A percentile compares a stretch with the other conserved stretches of the same genome.
Conservation (phyloP, 2,797 vertebrate species). For the Meda fulgida region DNA sequence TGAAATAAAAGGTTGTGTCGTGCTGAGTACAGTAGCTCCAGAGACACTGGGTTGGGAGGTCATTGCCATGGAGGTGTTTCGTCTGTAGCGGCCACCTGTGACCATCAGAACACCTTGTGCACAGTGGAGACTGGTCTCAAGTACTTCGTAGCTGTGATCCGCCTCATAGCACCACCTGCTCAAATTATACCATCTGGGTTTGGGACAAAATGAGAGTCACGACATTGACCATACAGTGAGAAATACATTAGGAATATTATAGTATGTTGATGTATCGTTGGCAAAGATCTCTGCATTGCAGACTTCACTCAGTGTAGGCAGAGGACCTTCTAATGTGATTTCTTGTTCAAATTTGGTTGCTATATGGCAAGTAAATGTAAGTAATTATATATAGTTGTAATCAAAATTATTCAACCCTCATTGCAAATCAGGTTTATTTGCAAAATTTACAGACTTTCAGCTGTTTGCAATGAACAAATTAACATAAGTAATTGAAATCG, state of each 20-base stretch:
- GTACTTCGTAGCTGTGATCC: neutral
- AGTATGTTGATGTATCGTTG: neutral
- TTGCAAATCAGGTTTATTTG: too few species aligned
- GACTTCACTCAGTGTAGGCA: neutral
- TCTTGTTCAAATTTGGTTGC: neutral
- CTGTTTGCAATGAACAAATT: too few species aligned
- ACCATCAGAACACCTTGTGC: constrained; percentile 16
- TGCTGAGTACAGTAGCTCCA: constrained; percentile 5
- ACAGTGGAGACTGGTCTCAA: neutral
- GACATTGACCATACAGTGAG: neutral
- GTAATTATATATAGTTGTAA: too few species aligned
- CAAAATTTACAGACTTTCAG: too few species aligned
- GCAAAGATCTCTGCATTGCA: neutral
- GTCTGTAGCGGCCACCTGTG: constrained; percentile 12
- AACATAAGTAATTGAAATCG: too few species aligned
- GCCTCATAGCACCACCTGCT: constrained; percentile 25
- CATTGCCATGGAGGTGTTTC: constrained; percentile 11
- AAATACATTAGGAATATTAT: neutral
- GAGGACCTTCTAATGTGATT: neutral
- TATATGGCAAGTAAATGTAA: neutral
- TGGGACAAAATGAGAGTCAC: neutral
- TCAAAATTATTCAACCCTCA: too few species aligned
- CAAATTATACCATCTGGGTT: constrained; percentile 9
- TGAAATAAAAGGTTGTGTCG: neutral
- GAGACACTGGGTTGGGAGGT: neutral